These are phyloP conservation scores for Myioborus miniatus DNA, from an alignment of 2,797 vertebrate genomes.

Conservation along the genomic window DNA sequence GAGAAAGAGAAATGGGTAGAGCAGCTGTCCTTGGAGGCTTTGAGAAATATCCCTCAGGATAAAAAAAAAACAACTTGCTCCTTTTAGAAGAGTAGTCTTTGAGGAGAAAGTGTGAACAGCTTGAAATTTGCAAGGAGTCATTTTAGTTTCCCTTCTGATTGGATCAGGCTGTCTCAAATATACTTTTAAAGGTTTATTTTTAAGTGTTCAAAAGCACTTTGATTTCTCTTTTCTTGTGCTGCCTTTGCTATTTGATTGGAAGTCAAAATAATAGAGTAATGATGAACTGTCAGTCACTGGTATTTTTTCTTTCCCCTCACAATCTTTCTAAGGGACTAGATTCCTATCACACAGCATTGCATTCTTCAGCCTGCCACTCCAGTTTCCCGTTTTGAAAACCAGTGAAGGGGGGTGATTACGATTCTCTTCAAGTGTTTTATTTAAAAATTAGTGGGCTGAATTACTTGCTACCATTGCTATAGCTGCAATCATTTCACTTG, in stretches of 20 bases:
- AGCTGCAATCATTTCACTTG: background rate
- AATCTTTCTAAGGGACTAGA: background rate
- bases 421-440: conserved; percentile 19
- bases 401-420: background rate
- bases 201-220: background rate
- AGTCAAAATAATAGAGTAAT: conserved; percentile 16
- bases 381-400: background rate
- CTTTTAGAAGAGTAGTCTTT: conserved; percentile 2
- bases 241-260: background rate
- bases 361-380: background rate
- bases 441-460: conserved; percentile 8
- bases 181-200: conserved; percentile 17
- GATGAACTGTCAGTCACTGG: background rate
- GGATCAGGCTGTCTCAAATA: background rate
- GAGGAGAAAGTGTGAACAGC: background rate
- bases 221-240: conserved; percentile 17
- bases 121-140: background rate
- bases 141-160: background rate
- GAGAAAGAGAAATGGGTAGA: conserved; percentile 26
- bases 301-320: background rate
- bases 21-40: conserved; percentile 1
- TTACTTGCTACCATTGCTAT: background rate
- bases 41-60: background rate
- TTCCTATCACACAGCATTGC: background rate
- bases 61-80: background rate